Conservation (phyloP, 2,888 invertebrate genomes). For the Neoitamus cyanurus region DNA sequence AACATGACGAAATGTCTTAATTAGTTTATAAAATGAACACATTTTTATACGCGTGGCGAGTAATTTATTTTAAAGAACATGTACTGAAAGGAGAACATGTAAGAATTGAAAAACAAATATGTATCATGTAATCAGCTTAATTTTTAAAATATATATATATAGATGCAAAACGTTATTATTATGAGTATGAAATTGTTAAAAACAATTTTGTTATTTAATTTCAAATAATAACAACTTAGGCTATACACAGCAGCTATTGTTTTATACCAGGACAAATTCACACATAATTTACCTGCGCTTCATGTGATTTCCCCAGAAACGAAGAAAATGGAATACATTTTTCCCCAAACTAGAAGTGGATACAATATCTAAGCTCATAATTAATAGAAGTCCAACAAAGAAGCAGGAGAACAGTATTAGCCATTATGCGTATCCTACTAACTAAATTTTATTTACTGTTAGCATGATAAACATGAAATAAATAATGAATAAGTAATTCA, state of each 20-base stretch:
- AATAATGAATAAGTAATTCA: background rate
- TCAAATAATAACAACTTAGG: background rate
- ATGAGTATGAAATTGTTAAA: background rate
- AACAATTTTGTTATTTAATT: background rate
- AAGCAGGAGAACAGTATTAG: background rate
- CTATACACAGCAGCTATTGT: background rate
- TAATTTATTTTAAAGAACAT: background rate
- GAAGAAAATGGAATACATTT: constrained; percentile 14
- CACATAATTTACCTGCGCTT: background rate
- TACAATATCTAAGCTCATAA: background rate
- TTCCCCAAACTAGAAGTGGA: constrained; percentile 9
- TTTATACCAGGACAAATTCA: background rate
- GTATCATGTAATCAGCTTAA: background rate
- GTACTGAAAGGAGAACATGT: background rate
- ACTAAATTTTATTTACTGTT: background rate
- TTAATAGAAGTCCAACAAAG: background rate
- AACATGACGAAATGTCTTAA: background rate
- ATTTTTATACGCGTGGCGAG: background rate
- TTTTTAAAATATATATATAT: too few species aligned
- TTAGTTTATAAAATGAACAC: background rate
- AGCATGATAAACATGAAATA: background rate
- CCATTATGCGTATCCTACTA: background rate
- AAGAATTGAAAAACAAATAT: background rate
- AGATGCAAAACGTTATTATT: background rate
- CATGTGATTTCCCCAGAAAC: constrained; percentile 21